Evolutionary conservation across 2,888 invertebrate species (phyloP), one percentile per base, ranked within the genome.

Genomic region (Ichneumoninae sp.): DNA sequence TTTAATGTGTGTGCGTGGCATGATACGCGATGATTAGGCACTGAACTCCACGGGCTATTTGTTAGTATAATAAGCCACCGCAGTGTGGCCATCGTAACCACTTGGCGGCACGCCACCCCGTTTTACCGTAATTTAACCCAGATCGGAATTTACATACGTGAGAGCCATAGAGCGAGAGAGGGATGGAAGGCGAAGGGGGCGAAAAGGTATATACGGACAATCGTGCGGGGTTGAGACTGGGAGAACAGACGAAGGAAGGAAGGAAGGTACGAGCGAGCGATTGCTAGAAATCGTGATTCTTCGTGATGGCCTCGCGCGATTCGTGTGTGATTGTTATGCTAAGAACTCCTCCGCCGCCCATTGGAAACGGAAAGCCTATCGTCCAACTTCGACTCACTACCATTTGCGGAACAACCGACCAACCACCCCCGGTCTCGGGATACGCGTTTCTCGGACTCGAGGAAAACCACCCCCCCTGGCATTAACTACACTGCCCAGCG

Each of bases 11-110:
- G 85, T 89, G 88, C 88, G 88, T 92, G 90, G 92, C 93, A 93
- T 92, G 93, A 93, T 93, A 93, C 91, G 92, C 92, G 92, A 93
- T 93, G 93, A 93, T 93, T 93, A 93, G 93, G 89, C 91, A 89
- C 85, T 87, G 91, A 91, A 91, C 92, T 93, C 91, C 90, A 90
- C 90, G 92, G 92, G 92, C 93, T 92, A 93, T 93, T 93, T 93
- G 93, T 93, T 93, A 93, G 93, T 93, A 93, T 93, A 93, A 93
- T 93, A 93, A 93, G 93, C 91, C 88, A 82, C 90, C 88, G 89
- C 85, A 92, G 92, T 91, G 92, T 92, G 93, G 92, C 92, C 90
- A 91, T 91, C 91, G 90, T 92, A 93, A 93, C 93, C 93, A 90
- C 93, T 92, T 86, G 92, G 87, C 91, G 90, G 91, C 93, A 93